These are phyloP conservation scores for Platyrinchus mystaceus DNA, from an alignment of 2,797 vertebrate species.

Conservation along the genomic window DNA sequence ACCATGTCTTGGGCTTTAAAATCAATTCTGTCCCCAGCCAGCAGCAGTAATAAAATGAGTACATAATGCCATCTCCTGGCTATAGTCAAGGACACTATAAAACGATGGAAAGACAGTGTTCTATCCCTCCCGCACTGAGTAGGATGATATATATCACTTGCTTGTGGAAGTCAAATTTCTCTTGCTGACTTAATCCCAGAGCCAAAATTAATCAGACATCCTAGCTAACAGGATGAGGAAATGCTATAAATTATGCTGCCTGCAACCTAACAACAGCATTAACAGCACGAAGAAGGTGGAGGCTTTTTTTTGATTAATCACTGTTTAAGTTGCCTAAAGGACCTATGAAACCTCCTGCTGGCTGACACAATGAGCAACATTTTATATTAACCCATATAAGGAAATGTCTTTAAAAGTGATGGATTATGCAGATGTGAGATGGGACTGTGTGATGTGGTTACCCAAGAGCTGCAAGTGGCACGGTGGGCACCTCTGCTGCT, in stretches of 20 bases:
- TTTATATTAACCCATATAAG: constrained; percentile 64
- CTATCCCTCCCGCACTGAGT: background rate
- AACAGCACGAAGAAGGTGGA: constrained; percentile 60
- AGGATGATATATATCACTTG: constrained; percentile 63
- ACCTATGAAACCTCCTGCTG: constrained; percentile 68
- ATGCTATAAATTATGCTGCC: constrained; percentile 66
- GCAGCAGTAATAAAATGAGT: constrained; percentile 29
- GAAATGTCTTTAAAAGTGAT: constrained; percentile 56
- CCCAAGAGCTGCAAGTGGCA: background rate
- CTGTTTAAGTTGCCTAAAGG: constrained; percentile 74
- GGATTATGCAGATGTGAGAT: constrained; percentile 29
- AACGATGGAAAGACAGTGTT: background rate
- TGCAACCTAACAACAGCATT: constrained; percentile 64
- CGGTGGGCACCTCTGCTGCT: fast-evolving
- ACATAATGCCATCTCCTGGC: constrained; percentile 69
- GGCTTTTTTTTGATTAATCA: constrained; percentile 67
- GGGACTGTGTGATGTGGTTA: constrained; percentile 16
- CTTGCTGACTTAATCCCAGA: constrained; percentile 73
- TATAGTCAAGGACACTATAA: background rate
- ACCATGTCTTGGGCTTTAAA: background rate
- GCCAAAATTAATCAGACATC: constrained; percentile 74
- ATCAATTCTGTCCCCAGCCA: background rate
- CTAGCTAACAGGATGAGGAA: constrained; percentile 68
- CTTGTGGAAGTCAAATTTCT: constrained; percentile 71
- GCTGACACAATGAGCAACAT: constrained; percentile 64